Base-by-base conservation (phyloP, 2,113 vertebrate species). In the Clarias macrocephalus region DNA sequence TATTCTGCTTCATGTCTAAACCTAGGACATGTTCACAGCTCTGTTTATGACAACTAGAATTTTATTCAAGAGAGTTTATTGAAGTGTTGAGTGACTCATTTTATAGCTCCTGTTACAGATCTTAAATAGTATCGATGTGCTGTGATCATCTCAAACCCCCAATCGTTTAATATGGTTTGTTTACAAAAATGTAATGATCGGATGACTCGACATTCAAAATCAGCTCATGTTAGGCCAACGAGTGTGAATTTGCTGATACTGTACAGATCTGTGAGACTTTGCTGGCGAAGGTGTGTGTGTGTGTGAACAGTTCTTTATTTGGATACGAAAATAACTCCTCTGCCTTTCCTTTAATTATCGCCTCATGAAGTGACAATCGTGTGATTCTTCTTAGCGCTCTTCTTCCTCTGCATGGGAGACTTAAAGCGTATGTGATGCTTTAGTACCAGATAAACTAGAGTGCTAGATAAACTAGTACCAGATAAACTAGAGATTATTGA, bases 311-410 rank as follows among this genome's bases (percentile, higher is more conserved):
- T 48, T 10, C 56, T 76, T 30, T 37, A 19, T 76, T 75, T 9
- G 48, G 16, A 48, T 42, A 37, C 77, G 2, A 72, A 86, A 72
- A 86, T 86, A 75, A 73, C 83, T 80, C 56, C 28, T 12, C 48
- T 80, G 48, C 59, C 63, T 63, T 42, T 88, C 81, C 73, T 80
- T 85, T 90, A 86, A 90, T 90, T 86, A 90, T 88, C 82, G 73
- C 82, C 83, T 68, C 72, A 25, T 5, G 56, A 83, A 83, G 87
- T 87, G 89, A 85, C 80, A 70, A 84, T 80, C 13, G 82, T 30
- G 59, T 23, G 63, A 37, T 42, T 85, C 73, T 84, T 52, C 85
- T 82, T 48, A 13, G 63, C 25, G 10, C 30, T 37, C 11, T 62
- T 42, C 59, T 60, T 42, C 59, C 37, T 33, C 10, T 52, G 21